Base-by-base conservation (phyloP, 2,797 vertebrate genomes). In the Danio aesculapii region DNA sequence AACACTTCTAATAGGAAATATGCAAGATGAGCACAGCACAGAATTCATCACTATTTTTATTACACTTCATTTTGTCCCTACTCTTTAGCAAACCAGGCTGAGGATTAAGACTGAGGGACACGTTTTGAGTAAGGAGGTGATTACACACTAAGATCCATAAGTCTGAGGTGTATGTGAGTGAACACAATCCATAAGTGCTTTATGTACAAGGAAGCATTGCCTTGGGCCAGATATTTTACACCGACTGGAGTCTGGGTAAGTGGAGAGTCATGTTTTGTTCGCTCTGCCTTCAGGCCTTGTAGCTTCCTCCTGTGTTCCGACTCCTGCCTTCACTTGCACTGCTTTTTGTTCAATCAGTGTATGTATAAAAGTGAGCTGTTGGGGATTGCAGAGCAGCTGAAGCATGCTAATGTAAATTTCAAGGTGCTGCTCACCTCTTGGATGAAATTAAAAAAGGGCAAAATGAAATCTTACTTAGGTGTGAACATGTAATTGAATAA, bases 151-250 rank as follows among this genome's bases (percentile, higher is more conserved):
- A 41, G 6, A 41, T 75, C 47, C 47, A 71, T 62, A 62, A 63
- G 71, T 71, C 47, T 46, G 39, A 12, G 47, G 68, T 11, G 16
- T 44, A 30, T 17, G 11, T 13, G 66, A 16, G 30, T 2, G 8
- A 16, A 46, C n/a, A 21, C 5, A 39, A 39, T 17, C 57, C 58
- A 79, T 79, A 71, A 71, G 67, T 75, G 57, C 30, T 71, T 69
- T 83, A 87, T 81, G 82, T 68, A 68, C 49, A 59, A 75, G 75
- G 43, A 78, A 79, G 58, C 16, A 4, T 30, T 46, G 81, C 86
- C 81, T 50, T 85, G 73, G 80, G 86, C 77, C 76, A 64, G 77
- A 84, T 69, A 74, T 81, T 81, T 85, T 47, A 75, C 79, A 85
- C 84, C 14, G 58, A 73, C 73, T 71, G 47, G 9, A 71, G 58